These are phyloP conservation scores for Aphaenogaster ashmeadi DNA, from an alignment of 1,140 invertebrate species.

Conservation along the genomic window DNA sequence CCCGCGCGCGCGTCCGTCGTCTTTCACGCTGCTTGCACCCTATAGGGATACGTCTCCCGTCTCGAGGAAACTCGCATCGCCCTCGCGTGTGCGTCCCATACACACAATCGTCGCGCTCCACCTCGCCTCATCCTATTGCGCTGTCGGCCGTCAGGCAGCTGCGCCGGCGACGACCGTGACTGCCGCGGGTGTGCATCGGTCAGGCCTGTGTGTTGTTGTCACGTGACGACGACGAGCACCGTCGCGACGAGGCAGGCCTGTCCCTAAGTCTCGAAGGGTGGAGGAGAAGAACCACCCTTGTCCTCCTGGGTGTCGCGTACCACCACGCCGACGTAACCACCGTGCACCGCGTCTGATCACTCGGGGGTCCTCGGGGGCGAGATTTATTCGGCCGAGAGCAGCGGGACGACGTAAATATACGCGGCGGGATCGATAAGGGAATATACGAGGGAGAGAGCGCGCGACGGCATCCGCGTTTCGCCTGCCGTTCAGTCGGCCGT, in stretches of 20 bases:
- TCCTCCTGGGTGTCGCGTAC: not conserved
- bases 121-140: conserved; percentile 10
- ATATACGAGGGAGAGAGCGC: not conserved
- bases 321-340: not conserved
- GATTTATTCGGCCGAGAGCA: conserved; percentile 15
- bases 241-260: not conserved
- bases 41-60: conserved; percentile 8
- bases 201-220: conserved; percentile 38
- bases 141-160: conserved; percentile 32
- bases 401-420: conserved; percentile 12
- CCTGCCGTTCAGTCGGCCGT: not conserved
- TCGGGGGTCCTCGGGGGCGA: not conserved
- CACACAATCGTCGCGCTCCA: conserved; percentile 16
- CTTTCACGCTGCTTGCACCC: conserved; percentile 33
- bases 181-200: conserved; percentile 25
- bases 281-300: not conserved
- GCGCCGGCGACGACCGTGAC: conserved; percentile 46
- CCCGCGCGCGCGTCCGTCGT: not conserved
- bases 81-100: conserved; percentile 15
- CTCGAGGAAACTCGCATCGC: conserved; percentile 1
- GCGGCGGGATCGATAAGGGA: conserved; percentile 41
- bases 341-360: not conserved
- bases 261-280: conserved; percentile 19
- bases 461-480: not conserved
- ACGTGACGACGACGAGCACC: conserved; percentile 58